phyloP scores from a whole-genome alignment of 2,888 invertebrate genomes.

The Dolichopus griseipennis region DNA sequence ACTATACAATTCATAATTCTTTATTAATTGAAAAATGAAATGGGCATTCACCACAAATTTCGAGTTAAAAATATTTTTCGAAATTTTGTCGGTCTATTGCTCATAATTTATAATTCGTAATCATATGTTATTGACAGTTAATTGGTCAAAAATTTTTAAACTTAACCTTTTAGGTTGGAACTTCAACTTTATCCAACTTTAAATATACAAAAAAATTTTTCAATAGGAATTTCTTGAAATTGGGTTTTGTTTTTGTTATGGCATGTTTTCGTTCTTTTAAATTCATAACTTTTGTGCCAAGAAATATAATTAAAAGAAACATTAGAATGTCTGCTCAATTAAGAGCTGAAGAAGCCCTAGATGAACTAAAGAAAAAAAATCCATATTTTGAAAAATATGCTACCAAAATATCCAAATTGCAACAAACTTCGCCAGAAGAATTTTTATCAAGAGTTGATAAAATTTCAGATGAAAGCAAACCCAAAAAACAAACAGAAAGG shows the following conservation, averaged over 20 bases:
- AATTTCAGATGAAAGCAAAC: constrained; percentile 34
- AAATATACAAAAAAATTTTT: too few species aligned
- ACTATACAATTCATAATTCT: too few species aligned
- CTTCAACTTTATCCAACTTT: too few species aligned
- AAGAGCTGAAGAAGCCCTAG: constrained; percentile 45
- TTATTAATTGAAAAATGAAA: too few species aligned
- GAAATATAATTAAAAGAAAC: constrained; percentile 25
- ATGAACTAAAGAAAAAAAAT: constrained; percentile 50
- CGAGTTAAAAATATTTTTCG: too few species aligned
- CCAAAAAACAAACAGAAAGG: constrained; percentile 30
- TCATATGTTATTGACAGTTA: too few species aligned
- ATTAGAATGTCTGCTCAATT: constrained; percentile 42
- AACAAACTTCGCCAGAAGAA: constrained; percentile 66
- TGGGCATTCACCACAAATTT: too few species aligned
- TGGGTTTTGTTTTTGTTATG: constrained; percentile 21
- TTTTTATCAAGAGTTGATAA: constrained; percentile 57
- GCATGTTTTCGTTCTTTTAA: constrained; percentile 24
- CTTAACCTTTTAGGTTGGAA: too few species aligned
- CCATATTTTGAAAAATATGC: constrained; percentile 78
- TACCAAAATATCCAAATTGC: constrained; percentile 61
- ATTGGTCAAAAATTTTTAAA: too few species aligned
- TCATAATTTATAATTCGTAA: too few species aligned
- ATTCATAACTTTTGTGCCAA: constrained; percentile 14
- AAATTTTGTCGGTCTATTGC: too few species aligned
- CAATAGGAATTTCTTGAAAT: too few species aligned